Evolutionary conservation across 2,888 invertebrate species (phyloP).

Genomic region (Eupithecia vulgata): DNA sequence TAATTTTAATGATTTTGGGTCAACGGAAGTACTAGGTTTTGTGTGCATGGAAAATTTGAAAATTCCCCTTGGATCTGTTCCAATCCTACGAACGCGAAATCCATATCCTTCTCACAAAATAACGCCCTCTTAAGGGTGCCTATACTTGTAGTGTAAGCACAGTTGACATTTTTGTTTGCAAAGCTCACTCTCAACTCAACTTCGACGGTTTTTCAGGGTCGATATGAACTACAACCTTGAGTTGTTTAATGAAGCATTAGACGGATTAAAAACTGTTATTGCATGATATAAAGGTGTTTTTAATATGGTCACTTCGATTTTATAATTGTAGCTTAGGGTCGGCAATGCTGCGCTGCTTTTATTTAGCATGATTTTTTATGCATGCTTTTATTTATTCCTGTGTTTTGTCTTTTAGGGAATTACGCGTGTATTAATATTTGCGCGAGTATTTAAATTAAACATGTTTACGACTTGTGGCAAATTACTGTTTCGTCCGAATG

Average conservation of each 20-base stretch:
- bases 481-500: neutral
- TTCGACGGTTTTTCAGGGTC: neutral
- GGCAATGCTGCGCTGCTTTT: neutral
- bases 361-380: no score
- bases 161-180: neutral
- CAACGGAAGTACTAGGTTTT: no score
- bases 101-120: no score
- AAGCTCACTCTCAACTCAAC: neutral
- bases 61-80: no score
- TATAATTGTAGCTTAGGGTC: neutral
- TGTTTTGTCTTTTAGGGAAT: neutral
- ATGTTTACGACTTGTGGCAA: neutral
- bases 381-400: neutral
- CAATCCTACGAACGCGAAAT: no score
- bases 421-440: no score
- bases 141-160: neutral
- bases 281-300: neutral
- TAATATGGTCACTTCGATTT: neutral
- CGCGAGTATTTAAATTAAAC: neutral
- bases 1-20: no score
- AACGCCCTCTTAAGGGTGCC: no score
- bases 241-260: slow-evolving; percentile 7
- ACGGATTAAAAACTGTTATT: neutral
- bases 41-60: no score
- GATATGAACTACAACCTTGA: neutral